Evolutionary conservation across 2,797 vertebrate genomes (phyloP), one percentile per base, ranked within the genome.

Genomic region (Gymnodraco acuticeps): DNA sequence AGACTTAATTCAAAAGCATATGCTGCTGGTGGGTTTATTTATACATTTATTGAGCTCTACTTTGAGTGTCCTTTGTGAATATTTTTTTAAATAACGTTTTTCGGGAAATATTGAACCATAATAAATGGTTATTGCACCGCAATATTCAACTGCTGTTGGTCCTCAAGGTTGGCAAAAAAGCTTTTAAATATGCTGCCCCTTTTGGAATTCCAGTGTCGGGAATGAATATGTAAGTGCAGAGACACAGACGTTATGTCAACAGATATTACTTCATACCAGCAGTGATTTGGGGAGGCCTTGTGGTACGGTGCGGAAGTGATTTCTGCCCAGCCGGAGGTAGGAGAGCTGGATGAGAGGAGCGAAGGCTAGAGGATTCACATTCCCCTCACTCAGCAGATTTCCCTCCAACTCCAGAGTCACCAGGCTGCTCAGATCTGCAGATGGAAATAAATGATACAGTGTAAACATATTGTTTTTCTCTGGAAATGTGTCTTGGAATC

Each of bases 321-420:
- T 99, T 88, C 94, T 93, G 62, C 96, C 97, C 82, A 99, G 88
- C 58, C 98, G 90, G 80, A 99, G 92, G 84, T 98, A 99, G 50
- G 91, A 94, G 38, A 99, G 94, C 60, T 95, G 95, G 71, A 82
- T 91, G 77, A 99, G 91, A 61, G 95, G 92, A 33, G 83, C 74
- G 41, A 99, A 98, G 68, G 96, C 96, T 79, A 88, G 78, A 52
- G 97, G 97, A 70, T 93, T 94, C 66, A 98, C 95, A 12, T 95
- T 97, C 1, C 90, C 93, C 89, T 99, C 98, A 75, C 95, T 99
- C 51, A 99, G 95, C 84, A 95, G 85, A 80, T 99, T 99, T 71
- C 94, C 97, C 90, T 99, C 98, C 88, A 99, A n/a, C 94, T 99
- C 98, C 93, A 99, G 89, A 60, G 95, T 98, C 81, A 98, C 90